Base-by-base conservation (phyloP, 2,113 vertebrate genomes). In the Rhea pennata region DNA sequence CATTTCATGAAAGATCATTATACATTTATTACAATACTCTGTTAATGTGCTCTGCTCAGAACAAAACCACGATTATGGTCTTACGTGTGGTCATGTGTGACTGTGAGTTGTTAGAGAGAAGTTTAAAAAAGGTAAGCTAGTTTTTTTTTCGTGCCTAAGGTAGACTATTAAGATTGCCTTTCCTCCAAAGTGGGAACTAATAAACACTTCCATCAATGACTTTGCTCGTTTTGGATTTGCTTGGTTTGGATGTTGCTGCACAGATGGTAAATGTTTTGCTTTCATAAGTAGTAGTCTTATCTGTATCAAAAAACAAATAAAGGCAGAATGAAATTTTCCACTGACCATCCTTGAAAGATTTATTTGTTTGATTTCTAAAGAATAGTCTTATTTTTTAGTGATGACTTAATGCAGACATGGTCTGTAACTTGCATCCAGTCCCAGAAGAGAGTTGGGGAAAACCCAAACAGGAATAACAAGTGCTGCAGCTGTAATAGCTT, bases 1-100 rank as follows among this genome's bases (percentile, higher is more conserved):
- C 44, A 56, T 82, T 96, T 93, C 53, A 84, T 58, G 46, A 88
- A 92, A 91, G 81, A 73, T 81, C 46, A 79, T 66, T 92, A 65
- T 78, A 70, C 59, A 61, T 51, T 88, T 91, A 77, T 80, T 89
- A 92, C 76, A 96, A 56, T 82, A 74, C 29, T 20, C 20, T 73
- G 44, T 71, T 81, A 42, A 83, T 88, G 53, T 23, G n/a, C 70
- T 92, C 29, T 88, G 14, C 61, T 93, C 53, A 75, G 76, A 96
- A 79, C 53, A 79, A 92, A 92, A 8, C 5, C 42, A 67, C n/a
- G 53, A 36, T 44, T 76, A 71, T 54, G 53, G 51, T 22, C 90
- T 29, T 69, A 56, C 71, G 12, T 48, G n/a, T 80, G 75, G 40
- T 61, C 21, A 22, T 83, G 76, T 79, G 71, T 65, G 64, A 71